Conservation (phyloP, 2,888 invertebrate species). For the Heliconius ismenius region DNA sequence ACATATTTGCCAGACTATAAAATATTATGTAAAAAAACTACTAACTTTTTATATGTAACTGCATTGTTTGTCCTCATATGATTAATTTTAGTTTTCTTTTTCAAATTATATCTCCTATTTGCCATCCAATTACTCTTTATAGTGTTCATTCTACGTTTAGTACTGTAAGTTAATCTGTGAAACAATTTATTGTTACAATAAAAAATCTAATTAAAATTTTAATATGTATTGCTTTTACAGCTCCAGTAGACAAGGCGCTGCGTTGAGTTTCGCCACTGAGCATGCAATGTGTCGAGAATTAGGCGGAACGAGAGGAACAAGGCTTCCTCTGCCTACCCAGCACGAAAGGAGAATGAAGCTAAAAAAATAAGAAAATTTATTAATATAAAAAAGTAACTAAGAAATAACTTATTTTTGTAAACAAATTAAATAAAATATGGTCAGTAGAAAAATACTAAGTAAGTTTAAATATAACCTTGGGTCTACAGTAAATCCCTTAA, state of each 20-base stretch:
- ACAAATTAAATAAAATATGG: too few species aligned
- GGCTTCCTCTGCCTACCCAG: neutral
- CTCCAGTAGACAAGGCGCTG: neutral
- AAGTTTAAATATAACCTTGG: slow-evolving; percentile 48
- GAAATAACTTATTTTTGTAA: neutral
- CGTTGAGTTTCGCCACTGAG: neutral
- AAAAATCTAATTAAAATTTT: neutral
- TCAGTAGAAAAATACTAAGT: neutral
- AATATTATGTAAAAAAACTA: neutral
- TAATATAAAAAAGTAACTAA: neutral
- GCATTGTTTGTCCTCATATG: slow-evolving; percentile 24
- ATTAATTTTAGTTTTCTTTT: slow-evolving; percentile 46
- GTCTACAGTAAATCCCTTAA: slow-evolving; percentile 52
- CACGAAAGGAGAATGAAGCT: neutral
- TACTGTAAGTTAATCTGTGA: slow-evolving; percentile 43
- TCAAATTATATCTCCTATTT: slow-evolving; percentile 52
- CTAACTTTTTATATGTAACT: slow-evolving; percentile 24
- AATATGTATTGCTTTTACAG: neutral
- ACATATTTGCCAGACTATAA: too few species aligned
- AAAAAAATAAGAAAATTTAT: too few species aligned
- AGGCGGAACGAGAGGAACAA: neutral
- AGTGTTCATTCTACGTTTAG: slow-evolving; percentile 43
- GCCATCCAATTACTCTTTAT: slow-evolving; percentile 47
- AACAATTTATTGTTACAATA: neutral
- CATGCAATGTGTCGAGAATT: neutral